Base-by-base conservation (phyloP, 2,113 vertebrate genomes). In the Pseudopipra pipra region DNA sequence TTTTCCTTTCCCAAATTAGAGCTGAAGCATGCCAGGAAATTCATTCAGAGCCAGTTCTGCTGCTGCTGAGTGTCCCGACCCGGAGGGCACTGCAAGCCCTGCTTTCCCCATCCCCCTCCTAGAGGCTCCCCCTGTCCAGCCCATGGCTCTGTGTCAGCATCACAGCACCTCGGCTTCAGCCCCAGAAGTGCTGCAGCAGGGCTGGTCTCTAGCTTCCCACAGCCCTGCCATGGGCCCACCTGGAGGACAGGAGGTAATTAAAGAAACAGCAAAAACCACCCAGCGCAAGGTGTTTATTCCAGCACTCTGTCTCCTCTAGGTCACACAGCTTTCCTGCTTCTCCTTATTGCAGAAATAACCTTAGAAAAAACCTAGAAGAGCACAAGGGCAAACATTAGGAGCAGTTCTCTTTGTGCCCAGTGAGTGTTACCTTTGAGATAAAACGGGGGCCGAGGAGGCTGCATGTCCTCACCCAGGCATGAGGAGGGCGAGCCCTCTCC, bases 1-100 rank as follows among this genome's bases (percentile, higher is more conserved):
- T 79, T 94, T 68, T 63, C 58, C 66, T 91, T 93, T 87, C 85
- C 54, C 49, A 85, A 87, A 94, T 94, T 81, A 89, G 66, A 93
- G 44, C 17, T 68, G 85, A 87, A 85, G 52, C 49, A 10, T 59
- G 71, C 66, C 87, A 89, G 85, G 92, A 87, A 82, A 87, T 81
- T 23, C 44, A 67, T 87, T 66, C 66, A 23, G 66, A 71, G 80
- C 59, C 84, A 24, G 25, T 61, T 54, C 4, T 39, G 61, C 87
- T 58, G 63, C 80, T 71, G 71, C 62, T 6, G 55, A 33, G 35
- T 13, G 49, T 65, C 70, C 41, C 0, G 1, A 44, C 21, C 63
- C 27, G 12, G 44, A 89, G 80, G 51, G 44, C 41, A 20, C 52
- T n/a, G 55, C 65, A 39, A 54, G n/a, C 27, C 21, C 19, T 41